A percentile compares a stretch with the other conserved stretches of the same genome.
Conservation (phyloP, 2,113 vertebrate genomes). For the Kryptolebias marmoratus region DNA sequence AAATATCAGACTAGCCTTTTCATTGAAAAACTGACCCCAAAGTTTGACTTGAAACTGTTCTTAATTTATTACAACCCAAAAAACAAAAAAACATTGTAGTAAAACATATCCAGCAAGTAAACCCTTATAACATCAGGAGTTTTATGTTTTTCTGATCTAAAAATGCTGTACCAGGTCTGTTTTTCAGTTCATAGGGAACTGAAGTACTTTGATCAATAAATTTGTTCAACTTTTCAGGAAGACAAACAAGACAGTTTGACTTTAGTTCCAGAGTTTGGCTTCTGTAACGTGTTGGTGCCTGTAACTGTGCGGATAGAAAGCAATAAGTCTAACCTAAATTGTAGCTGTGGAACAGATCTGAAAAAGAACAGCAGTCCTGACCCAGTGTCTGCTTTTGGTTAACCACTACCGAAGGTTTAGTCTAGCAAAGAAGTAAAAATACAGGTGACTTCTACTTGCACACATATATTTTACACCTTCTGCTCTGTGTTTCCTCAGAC, state of each 20-base stretch:
- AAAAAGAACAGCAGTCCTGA: conserved; percentile 24
- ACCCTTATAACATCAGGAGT: not conserved
- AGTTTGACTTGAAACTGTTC: no score
- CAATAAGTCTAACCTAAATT: not conserved
- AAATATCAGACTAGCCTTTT: not conserved
- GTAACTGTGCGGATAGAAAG: not conserved
- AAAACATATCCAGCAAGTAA: not conserved
- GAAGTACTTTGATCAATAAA: not conserved
- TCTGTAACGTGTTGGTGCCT: not conserved
- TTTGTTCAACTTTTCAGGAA: not conserved
- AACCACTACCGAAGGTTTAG: conserved; percentile 40
- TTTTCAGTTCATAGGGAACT: not conserved
- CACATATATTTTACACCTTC: conserved; percentile 21
- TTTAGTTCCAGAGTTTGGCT: not conserved
- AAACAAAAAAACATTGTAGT: not conserved
- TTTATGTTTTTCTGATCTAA: not conserved
- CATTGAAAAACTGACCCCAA: not conserved
- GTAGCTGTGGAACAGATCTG: conserved; percentile 9
- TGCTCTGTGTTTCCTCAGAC: conserved; percentile 42
- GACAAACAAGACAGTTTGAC: not conserved
- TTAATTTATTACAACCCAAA: no score
- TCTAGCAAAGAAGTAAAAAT: conserved; percentile 36
- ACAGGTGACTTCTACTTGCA: conserved; percentile 25
- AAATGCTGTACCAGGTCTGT: not conserved
- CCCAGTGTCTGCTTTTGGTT: conserved; percentile 44